Evolutionary conservation across 2,888 invertebrate species (phyloP).

Genomic region (Liodrosophila aerea): DNA sequence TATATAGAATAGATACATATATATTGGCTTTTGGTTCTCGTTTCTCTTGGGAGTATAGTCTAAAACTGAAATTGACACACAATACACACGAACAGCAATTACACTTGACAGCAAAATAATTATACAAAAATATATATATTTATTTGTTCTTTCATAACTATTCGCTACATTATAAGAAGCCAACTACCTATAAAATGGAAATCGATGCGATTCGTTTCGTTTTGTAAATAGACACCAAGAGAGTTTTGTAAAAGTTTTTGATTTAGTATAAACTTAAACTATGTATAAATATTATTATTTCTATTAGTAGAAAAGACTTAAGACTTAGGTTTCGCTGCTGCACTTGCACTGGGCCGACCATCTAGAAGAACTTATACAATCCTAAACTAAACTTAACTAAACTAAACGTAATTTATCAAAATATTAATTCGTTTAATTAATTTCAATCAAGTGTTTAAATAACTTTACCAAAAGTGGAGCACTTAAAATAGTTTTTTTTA

Average conservation of each 20-base stretch:
- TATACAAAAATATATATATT: conserved; percentile 70
- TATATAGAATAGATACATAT: conserved; percentile 20
- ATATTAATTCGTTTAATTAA: conserved; percentile 4
- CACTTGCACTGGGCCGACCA: conserved; percentile 64
- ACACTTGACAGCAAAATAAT: conserved; percentile 61
- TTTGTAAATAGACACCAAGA: conserved; percentile 79
- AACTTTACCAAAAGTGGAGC: conserved; percentile 56
- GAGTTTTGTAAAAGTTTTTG: conserved; percentile 63
- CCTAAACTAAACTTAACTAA: conserved; percentile 26
- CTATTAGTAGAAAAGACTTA: conserved; percentile 48
- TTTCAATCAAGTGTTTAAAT: conserved; percentile 40
- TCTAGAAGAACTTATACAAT: conserved; percentile 25
- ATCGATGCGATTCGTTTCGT: conserved; percentile 48
- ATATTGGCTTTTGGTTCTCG: conserved; percentile 20
- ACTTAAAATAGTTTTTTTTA: conserved; percentile 66
- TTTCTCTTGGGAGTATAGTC: too few species aligned
- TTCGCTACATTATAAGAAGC: conserved; percentile 62
- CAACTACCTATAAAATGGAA: conserved; percentile 60
- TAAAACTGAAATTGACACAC: conserved; percentile 46
- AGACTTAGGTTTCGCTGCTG: conserved; percentile 29
- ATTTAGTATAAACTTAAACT: conserved; percentile 46
- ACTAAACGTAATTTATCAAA: not conserved
- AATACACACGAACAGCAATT: conserved; percentile 40
- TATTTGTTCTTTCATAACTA: conserved; percentile 44
- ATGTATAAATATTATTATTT: conserved; percentile 31